Conservation (phyloP, 2,888 invertebrate species). For the Lasioglossum lativentre region DNA sequence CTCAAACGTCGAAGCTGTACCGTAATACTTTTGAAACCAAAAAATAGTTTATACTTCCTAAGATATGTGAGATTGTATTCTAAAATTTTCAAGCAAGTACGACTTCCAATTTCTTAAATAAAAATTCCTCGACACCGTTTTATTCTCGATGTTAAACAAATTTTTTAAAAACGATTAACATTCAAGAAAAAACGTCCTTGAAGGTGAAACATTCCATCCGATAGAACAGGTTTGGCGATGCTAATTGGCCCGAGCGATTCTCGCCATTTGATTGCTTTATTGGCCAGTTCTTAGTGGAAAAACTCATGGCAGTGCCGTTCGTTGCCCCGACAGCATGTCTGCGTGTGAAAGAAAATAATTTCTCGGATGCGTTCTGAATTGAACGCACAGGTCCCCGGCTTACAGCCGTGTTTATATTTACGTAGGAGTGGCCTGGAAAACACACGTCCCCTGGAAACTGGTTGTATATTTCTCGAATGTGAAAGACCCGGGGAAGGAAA, state of each 20-base stretch:
- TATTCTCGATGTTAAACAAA: background rate
- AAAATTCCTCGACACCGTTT: background rate
- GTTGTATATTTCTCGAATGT: slow-evolving; percentile 7
- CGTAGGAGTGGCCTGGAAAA: background rate
- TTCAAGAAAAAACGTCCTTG: background rate
- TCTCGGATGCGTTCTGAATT: background rate
- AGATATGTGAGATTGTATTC: background rate
- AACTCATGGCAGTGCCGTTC: background rate
- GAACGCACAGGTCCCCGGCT: background rate
- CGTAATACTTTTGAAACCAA: background rate
- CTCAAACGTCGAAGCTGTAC: too few species aligned
- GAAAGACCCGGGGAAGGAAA: slow-evolving; percentile 10
- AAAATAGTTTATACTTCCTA: background rate
- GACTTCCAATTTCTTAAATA: background rate
- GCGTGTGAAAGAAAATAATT: background rate
- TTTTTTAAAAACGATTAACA: background rate
- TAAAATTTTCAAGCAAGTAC: background rate
- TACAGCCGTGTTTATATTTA: background rate
- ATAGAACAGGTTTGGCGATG: background rate
- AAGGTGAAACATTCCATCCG: background rate
- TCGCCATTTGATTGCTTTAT: background rate
- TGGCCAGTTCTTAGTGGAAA: background rate
- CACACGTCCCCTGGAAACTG: background rate
- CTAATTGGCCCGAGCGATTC: background rate
- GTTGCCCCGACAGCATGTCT: background rate